phyloP scores from a whole-genome alignment of 2,797 vertebrate genomes.

The Carduelis carduelis region DNA sequence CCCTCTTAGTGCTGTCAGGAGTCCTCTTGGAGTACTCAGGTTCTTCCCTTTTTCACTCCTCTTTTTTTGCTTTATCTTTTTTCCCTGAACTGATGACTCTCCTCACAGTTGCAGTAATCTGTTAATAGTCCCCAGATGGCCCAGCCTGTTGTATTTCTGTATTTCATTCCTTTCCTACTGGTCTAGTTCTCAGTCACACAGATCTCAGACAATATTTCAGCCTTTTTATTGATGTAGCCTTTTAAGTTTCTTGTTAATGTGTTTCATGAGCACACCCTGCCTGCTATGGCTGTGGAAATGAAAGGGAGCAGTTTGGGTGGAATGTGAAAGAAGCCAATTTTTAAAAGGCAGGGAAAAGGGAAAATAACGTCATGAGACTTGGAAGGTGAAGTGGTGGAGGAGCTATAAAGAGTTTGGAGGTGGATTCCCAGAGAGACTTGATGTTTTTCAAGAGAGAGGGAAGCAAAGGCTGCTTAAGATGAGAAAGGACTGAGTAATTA shows the following conservation, averaged over 20 bases:
- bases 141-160: background rate
- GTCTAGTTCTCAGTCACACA: background rate
- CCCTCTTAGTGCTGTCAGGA: background rate
- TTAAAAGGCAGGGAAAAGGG: background rate
- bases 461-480: background rate
- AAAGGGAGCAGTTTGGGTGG: background rate
- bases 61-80: background rate
- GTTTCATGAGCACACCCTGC: background rate
- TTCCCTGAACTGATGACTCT: background rate
- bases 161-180: background rate
- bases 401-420: background rate
- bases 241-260: background rate
- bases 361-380: background rate
- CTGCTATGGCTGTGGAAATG: background rate
- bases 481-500: background rate
- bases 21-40: background rate
- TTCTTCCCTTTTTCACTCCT: background rate
- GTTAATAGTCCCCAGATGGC: background rate
- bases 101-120: background rate
- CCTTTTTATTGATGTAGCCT: background rate
- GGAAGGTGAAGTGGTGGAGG: background rate
- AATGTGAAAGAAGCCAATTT: background rate
- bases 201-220: conserved; percentile 2
- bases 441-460: background rate
- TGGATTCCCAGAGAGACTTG: background rate